Evolutionary conservation across 1,140 invertebrate genomes (phyloP).

Genomic region (Apis laboriosa): DNA sequence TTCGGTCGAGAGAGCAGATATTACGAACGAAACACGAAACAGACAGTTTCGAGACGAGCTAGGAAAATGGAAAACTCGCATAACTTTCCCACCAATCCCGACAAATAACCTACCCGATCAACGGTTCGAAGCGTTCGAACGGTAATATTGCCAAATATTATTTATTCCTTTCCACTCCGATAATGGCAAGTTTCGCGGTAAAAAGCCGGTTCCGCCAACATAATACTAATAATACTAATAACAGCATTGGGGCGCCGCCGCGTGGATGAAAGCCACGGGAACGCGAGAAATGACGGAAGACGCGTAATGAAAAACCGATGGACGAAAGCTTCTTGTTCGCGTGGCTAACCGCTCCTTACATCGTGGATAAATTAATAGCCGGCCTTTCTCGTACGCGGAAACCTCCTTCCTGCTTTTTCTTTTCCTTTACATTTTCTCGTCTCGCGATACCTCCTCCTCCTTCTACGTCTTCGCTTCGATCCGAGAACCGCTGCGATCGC

Average conservation of each 20-base stretch:
- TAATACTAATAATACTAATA: conserved; percentile 1
- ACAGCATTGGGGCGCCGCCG: not conserved
- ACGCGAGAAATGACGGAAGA: conserved; percentile 6
- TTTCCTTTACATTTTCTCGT: not conserved
- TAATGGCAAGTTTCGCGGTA: not conserved
- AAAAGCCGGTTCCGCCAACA: not conserved
- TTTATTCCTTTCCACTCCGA: not conserved
- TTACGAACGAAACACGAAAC: too few species aligned
- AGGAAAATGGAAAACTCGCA: too few species aligned
- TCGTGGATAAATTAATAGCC: conserved; percentile 56
- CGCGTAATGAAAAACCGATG: conserved; percentile 28
- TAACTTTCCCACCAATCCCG: too few species aligned
- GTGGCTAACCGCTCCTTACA: conserved; percentile 36
- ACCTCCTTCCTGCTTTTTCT: not conserved
- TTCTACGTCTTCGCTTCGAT: not conserved
- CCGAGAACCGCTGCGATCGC: not conserved
- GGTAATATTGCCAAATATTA: too few species aligned
- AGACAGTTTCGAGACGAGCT: too few species aligned
- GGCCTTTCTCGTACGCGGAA: conserved; percentile 49
- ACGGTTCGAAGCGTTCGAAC: not conserved
- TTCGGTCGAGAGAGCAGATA: too few species aligned
- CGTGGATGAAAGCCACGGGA: not conserved
- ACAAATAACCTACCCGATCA: not conserved
- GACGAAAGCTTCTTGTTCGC: conserved; percentile 13
- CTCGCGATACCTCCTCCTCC: not conserved